Conservation (phyloP, 53 echinoderm and acorn worm genomes). For the Apostichopus leukothele region DNA sequence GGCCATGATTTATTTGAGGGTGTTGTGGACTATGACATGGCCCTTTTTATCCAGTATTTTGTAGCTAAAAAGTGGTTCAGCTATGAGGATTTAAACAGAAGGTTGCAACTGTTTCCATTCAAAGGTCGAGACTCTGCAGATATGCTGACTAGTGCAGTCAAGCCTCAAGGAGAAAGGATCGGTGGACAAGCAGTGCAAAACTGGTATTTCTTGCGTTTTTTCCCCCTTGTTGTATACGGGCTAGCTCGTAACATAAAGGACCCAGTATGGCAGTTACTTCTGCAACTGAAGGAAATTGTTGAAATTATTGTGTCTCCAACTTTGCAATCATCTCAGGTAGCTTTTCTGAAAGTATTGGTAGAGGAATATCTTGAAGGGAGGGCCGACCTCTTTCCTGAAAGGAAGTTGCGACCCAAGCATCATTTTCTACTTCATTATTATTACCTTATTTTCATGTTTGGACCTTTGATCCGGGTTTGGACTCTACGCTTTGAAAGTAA, state of each 20-base stretch:
- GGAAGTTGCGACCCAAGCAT: conserved; percentile 60
- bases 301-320: conserved; percentile 49
- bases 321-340: conserved; percentile 51
- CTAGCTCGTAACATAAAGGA: conserved; percentile 54
- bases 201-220: conserved; percentile 64
- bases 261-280: conserved; percentile 51
- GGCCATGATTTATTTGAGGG: conserved; percentile 73
- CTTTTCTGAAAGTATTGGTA: conserved; percentile 56
- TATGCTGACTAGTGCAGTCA: conserved; percentile 8
- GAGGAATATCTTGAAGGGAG: conserved; percentile 64
- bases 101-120: conserved; percentile 55
- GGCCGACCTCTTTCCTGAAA: conserved; percentile 49
- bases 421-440: conserved; percentile 53
- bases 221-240: conserved; percentile 57
- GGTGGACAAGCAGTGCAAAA: conserved; percentile 71
- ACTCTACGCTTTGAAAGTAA: conserved; percentile 9
- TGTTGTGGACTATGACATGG: conserved; percentile 64
- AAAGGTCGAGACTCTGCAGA: conserved; percentile 50
- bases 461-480: conserved; percentile 4
- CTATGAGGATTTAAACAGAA: conserved; percentile 51
- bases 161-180: conserved; percentile 54
- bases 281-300: conserved; percentile 30
- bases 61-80: conserved; percentile 61
- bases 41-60: conserved; percentile 62
- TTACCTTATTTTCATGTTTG: not conserved